A percentile compares a stretch with the other conserved stretches of the same genome.
These are phyloP conservation scores for Drosophila ogumai DNA, from an alignment of 1,140 invertebrate species.

Conservation along the genomic window DNA sequence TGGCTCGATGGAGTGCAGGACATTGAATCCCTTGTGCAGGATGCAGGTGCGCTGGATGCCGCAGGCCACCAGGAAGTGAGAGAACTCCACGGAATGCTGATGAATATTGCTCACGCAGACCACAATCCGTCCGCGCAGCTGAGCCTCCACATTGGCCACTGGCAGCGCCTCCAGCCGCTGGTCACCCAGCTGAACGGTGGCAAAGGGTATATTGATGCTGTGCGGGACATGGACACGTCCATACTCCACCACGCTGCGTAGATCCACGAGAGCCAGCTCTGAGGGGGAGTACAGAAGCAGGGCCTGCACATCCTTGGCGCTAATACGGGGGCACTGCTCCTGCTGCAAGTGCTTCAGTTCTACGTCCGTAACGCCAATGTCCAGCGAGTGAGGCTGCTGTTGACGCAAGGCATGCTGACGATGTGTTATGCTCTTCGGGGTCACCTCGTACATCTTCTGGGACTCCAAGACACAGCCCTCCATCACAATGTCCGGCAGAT, in stretches of 20 bases:
- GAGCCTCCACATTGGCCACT: slow-evolving; percentile 87
- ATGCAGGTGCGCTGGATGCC: slow-evolving; percentile 89
- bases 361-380: slow-evolving; percentile 88
- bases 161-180: slow-evolving; percentile 88
- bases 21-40: slow-evolving; percentile 90
- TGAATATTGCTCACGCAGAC: slow-evolving; percentile 92
- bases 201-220: slow-evolving; percentile 95
- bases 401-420: slow-evolving; percentile 86
- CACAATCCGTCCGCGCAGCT: slow-evolving; percentile 88
- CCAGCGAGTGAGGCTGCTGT: slow-evolving; percentile 70
- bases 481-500: slow-evolving; percentile 99
- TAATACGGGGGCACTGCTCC: slow-evolving; percentile 93
- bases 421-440: slow-evolving; percentile 95
- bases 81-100: slow-evolving; percentile 91
- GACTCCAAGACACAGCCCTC: slow-evolving; percentile 96
- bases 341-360: slow-evolving; percentile 88
- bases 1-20: slow-evolving; percentile 88
- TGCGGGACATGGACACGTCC: slow-evolving; percentile 90
- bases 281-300: slow-evolving; percentile 88
- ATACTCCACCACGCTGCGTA: slow-evolving; percentile 90
- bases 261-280: slow-evolving; percentile 91
- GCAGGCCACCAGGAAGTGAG: slow-evolving; percentile 89
- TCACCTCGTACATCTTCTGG: slow-evolving; percentile 93
- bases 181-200: slow-evolving; percentile 89
- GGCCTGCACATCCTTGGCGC: slow-evolving; percentile 92